A percentile compares a stretch with the other conserved stretches of the same genome.
Conservation (phyloP, 2,113 vertebrate species). For the Mobula hypostoma region DNA sequence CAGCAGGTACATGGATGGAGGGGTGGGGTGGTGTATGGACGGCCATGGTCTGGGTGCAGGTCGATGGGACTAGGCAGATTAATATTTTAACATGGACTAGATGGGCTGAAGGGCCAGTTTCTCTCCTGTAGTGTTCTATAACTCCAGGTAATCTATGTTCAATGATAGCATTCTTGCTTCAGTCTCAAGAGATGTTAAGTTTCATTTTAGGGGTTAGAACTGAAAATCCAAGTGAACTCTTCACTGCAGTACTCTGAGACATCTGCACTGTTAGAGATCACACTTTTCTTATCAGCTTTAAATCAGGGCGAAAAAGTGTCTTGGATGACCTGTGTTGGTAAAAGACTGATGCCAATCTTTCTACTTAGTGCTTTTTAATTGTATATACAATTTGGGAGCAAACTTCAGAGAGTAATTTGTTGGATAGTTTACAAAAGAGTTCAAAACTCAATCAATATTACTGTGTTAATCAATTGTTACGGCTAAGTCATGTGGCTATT, state of each 20-base stretch:
- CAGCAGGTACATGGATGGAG: no score
- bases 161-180: neutral
- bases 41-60: no score
- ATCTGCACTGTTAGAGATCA: neutral
- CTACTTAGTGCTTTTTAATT: no score
- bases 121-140: no score
- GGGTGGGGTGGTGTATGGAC: no score
- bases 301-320: neutral
- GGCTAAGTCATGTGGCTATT: neutral
- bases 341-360: neutral
- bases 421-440: neutral
- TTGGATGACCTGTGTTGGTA: neutral
- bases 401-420: neutral
- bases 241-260: neutral
- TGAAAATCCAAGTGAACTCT: neutral
- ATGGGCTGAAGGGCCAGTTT: no score
- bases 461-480: constrained; percentile 20
- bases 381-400: neutral
- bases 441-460: neutral
- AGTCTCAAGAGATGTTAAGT: neutral
- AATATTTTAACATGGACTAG: no score
- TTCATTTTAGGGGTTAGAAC: neutral
- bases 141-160: neutral
- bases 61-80: no score
- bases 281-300: neutral